Percentiles rank a stretch among this genome's conserved stretches.
These are phyloP conservation scores for Spea hammondii DNA, from an alignment of 2,797 vertebrate species.

Conservation along the genomic window DNA sequence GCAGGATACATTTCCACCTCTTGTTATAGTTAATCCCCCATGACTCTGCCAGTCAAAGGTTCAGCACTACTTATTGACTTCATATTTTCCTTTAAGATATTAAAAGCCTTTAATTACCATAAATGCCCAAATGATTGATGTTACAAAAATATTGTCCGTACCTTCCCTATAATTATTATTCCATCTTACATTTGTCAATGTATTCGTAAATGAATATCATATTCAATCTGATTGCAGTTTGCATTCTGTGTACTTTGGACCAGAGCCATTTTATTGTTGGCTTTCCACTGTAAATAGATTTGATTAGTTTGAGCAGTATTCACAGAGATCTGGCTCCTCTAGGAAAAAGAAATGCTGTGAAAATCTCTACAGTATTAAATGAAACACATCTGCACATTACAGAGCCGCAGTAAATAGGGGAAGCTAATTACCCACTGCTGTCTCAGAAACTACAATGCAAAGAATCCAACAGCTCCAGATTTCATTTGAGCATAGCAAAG, in stretches of 20 bases:
- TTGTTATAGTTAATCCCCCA: no score
- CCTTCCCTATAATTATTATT: background rate
- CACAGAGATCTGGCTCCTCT: slow-evolving; percentile 34
- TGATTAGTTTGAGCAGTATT: slow-evolving; percentile 46
- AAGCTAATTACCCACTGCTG: slow-evolving; percentile 31
- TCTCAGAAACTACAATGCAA: slow-evolving; percentile 26
- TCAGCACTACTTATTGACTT: no score
- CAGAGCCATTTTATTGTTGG: slow-evolving; percentile 29
- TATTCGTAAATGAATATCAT: slow-evolving; percentile 8
- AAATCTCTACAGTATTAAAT: slow-evolving; percentile 32
- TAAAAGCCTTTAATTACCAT: no score
- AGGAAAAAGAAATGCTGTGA: slow-evolving; percentile 34
- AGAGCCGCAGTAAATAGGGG: slow-evolving; percentile 40
- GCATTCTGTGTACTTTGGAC: background rate
- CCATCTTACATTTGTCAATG: background rate
- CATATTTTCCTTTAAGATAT: no score
- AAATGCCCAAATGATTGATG: no score
- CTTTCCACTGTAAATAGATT: slow-evolving; percentile 36
- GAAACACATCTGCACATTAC: slow-evolving; percentile 38
- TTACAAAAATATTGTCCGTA: no score
- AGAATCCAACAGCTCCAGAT: slow-evolving; percentile 20
- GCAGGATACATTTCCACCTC: no score
- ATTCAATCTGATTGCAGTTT: slow-evolving; percentile 1
- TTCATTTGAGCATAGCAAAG: slow-evolving; percentile 8
- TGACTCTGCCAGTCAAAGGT: no score